Base-by-base conservation (phyloP, 2,888 invertebrate genomes). In the Dryobotodes eremita region DNA sequence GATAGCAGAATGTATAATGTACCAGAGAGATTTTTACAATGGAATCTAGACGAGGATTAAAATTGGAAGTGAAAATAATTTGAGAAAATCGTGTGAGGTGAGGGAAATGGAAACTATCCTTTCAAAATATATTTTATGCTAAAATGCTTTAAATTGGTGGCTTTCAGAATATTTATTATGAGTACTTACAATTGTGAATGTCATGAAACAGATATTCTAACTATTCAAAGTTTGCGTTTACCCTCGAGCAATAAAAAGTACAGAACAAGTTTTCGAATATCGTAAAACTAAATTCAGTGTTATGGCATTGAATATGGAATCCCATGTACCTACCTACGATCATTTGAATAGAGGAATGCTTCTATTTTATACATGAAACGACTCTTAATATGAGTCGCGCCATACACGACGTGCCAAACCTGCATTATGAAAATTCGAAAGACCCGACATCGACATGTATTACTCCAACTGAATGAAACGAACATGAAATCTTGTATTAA, bases 1-100 rank as follows among this genome's bases (percentile, higher is more conserved):
- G 80, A 84, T 80, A 78, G 78, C 82, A 81, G 86, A 87, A 87
- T 86, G 65, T 89, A 79, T 87, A 86, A 84, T 84, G 77, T 68
- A 70, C 75, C 62, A 23, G 65, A 68, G n/a, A 77, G 65, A 87
- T 84, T 87, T 83, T 87, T 75, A 77, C 71, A 80, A 81, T 71
- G 61, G 61, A 79, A 65, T 70, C 73, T 36, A 80, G 68, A 75
- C 13, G 61, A 65, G 31, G 62, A 48, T 75, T 69, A 71, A 80
- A 83, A 75, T 83, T 70, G 76, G 62, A 77, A 68, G 15, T 48
- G 64, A 55, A 64, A 31, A 72, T 72, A 61, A 72, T 80, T 76
- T 48, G 36, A 55, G 31, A 36, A 79, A 71, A 79, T 62, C 74
- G 57, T 71, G 46, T 55, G 71, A 64, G 57, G 50, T 53, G 36